These are phyloP conservation scores for Chelidonichthys spinosus DNA, from an alignment of 2,797 vertebrate genomes.

Conservation along the genomic window DNA sequence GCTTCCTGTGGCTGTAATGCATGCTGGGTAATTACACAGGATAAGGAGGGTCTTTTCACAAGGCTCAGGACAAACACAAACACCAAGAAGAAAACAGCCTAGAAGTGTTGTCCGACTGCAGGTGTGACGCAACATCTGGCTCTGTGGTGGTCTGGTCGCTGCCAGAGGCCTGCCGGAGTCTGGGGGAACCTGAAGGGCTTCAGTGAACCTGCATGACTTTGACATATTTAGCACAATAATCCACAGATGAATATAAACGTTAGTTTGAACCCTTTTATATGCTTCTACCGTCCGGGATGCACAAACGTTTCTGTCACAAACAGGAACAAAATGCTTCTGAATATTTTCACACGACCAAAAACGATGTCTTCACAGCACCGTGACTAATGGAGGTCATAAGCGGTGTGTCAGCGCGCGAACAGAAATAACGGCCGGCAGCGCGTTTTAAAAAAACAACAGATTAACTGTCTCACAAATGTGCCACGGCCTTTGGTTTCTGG, in stretches of 20 bases:
- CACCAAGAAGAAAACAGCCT: not conserved
- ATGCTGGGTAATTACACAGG: conserved; percentile 46
- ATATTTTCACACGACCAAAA: conserved; percentile 21
- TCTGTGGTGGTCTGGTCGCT: no score
- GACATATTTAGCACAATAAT: no score
- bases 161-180: no score
- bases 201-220: no score
- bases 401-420: not conserved
- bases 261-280: no score
- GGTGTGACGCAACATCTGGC: no score
- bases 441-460: conserved; percentile 9
- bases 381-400: conserved; percentile 22
- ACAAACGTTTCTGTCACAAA: conserved; percentile 19
- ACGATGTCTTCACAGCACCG: conserved; percentile 19
- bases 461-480: conserved; percentile 23
- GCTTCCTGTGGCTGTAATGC: conserved; percentile 22
- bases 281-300: not conserved
- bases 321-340: conserved; percentile 41
- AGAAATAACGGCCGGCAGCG: conserved; percentile 1
- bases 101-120: not conserved
- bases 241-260: no score
- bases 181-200: no score
- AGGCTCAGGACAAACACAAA: not conserved
- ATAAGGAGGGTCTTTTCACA: not conserved
- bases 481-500: not conserved